Conservation (phyloP, 2,888 invertebrate genomes). For the Ariolimax columbianus region DNA sequence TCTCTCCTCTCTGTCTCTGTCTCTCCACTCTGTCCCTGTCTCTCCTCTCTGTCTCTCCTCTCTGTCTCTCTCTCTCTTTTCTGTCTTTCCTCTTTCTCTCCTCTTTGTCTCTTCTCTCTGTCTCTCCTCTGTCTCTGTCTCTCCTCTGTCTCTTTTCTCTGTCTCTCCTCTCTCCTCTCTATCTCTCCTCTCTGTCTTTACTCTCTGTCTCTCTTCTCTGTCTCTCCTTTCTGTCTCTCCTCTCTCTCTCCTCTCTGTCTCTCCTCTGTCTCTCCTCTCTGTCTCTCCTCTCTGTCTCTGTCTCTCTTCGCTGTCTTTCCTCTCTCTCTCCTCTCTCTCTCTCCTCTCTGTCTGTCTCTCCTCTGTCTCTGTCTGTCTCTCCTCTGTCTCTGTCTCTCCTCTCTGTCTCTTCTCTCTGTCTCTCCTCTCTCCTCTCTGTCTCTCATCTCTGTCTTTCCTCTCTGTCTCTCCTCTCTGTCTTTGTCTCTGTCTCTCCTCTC, state of each 20-base stretch:
- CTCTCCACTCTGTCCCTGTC: no score
- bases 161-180: not conserved
- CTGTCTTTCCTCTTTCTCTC: not conserved
- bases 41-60: no score
- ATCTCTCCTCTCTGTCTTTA: no score
- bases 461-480: not conserved
- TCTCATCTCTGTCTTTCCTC: not conserved
- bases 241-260: not conserved
- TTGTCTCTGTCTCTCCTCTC: not conserved
- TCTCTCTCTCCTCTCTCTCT: conserved; percentile 24
- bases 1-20: no score
- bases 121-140: no score
- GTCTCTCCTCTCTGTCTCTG: not conserved
- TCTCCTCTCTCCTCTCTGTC: not conserved
- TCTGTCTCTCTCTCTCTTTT: not conserved
- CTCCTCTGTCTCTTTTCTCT: no score
- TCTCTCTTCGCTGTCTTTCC: conserved; percentile 5
- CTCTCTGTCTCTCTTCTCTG: no score
- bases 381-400: not conserved
- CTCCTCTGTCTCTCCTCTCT: conserved; percentile 12
- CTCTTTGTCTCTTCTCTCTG: no score
- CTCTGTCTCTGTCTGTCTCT: conserved; percentile 28
- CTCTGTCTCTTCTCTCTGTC: not conserved
- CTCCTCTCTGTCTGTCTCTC: conserved; percentile 20
- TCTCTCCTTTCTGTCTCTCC: conserved; percentile 1